These are phyloP conservation scores for Bhutanitis thaidina DNA, from an alignment of 2,888 invertebrate species.

Conservation along the genomic window DNA sequence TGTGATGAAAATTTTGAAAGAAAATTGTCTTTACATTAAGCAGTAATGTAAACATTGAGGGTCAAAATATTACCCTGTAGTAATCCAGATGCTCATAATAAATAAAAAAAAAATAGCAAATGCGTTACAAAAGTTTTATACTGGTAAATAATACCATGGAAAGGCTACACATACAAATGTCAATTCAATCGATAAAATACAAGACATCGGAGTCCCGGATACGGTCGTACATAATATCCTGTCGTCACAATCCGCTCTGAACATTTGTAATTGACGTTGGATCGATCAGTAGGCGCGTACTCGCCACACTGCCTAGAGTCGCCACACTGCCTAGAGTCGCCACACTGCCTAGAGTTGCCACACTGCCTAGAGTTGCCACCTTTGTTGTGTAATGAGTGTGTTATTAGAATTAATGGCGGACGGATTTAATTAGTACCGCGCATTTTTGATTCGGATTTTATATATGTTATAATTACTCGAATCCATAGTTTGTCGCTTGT, in stretches of 20 bases:
- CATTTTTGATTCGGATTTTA: neutral
- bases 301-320: neutral
- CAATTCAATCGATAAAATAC: conserved; percentile 12
- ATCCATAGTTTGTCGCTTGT: too few relatives aligned
- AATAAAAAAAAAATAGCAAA: too few relatives aligned
- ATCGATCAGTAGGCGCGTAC: conserved; percentile 14
- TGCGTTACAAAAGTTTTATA: too few relatives aligned
- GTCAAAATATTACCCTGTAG: too few relatives aligned
- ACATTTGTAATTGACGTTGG: conserved; percentile 14
- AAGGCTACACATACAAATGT: neutral
- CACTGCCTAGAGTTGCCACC: conserved; percentile 2
- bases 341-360: conserved; percentile 4
- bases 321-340: neutral
- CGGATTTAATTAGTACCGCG: neutral
- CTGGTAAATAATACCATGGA: neutral
- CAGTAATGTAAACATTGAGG: too few relatives aligned
- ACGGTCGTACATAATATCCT: conserved; percentile 15
- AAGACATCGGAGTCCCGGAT: conserved; percentile 15
- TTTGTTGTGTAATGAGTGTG: conserved; percentile 10
- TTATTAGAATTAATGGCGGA: conserved; percentile 4
- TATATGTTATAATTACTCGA: neutral
- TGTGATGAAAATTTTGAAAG: too few relatives aligned
- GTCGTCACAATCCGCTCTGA: conserved; percentile 13
- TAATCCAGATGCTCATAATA: too few relatives aligned
- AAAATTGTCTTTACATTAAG: too few relatives aligned